A percentile compares a stretch with the other conserved stretches of the same genome.
These are phyloP conservation scores for Fulica atra DNA, from an alignment of 2,113 vertebrate species.

Conservation along the genomic window DNA sequence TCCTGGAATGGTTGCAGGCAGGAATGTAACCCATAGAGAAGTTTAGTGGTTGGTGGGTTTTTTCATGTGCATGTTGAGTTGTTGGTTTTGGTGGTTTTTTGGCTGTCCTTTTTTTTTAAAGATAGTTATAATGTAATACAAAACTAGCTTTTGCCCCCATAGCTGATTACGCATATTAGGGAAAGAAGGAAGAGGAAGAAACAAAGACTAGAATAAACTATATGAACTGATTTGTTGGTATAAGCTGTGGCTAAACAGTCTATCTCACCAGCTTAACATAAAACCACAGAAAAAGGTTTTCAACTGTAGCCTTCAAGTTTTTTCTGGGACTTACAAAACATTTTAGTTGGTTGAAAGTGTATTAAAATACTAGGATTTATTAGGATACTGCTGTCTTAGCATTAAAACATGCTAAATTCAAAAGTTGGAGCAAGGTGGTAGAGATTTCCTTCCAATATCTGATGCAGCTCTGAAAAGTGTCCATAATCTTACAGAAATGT, in stretches of 20 bases:
- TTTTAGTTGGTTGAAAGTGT: neutral
- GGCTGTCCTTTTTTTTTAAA: neutral
- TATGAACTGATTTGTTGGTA: neutral
- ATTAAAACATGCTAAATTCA: neutral
- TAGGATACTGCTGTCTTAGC: neutral
- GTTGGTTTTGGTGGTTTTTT: fast-evolving
- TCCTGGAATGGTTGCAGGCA: neutral
- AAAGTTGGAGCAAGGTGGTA: fast-evolving
- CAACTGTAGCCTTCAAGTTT: neutral
- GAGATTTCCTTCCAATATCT: neutral
- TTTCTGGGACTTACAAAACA: neutral
- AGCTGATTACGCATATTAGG: neutral
- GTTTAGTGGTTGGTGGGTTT: neutral
- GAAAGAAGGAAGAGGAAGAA: neutral
- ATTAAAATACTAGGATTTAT: neutral
- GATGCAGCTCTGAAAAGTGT: neutral
- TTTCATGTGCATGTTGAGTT: no score
- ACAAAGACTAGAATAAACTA: neutral
- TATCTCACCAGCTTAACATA: neutral
- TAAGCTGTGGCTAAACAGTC: neutral
- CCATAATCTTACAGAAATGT: neutral
- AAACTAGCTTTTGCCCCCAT: neutral
- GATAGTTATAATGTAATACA: neutral
- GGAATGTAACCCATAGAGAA: neutral
- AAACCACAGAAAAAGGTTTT: neutral